A percentile compares a stretch with the other conserved stretches of the same genome.
These are phyloP conservation scores for Neria commutata DNA, from an alignment of 2,888 invertebrate species.

Conservation along the genomic window DNA sequence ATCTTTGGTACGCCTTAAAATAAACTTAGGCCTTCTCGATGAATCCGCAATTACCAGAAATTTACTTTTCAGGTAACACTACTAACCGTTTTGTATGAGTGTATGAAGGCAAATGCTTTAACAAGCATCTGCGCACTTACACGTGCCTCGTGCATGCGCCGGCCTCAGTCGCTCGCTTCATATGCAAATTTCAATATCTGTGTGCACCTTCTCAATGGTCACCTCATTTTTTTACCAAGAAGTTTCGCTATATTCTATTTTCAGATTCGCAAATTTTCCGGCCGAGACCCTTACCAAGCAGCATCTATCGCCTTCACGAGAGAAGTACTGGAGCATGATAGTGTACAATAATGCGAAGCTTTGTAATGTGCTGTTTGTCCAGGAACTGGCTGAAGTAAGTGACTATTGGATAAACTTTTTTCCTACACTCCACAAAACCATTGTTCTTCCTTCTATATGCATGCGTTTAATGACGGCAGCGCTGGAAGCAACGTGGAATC, in stretches of 20 bases:
- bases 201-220: no score
- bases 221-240: constrained; percentile 16
- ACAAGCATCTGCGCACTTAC: no score
- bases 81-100: no score
- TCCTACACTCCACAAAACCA: background rate
- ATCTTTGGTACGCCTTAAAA: no score
- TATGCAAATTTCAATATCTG: no score
- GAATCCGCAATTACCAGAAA: no score
- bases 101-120: no score
- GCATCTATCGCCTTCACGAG: constrained; percentile 72
- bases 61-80: no score
- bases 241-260: constrained; percentile 38
- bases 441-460: background rate
- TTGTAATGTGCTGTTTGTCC: constrained; percentile 83
- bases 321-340: constrained; percentile 79
- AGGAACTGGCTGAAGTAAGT: constrained; percentile 72
- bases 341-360: constrained; percentile 92
- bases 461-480: constrained; percentile 43
- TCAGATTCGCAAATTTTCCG: constrained; percentile 65
- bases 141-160: no score
- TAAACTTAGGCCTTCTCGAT: no score
- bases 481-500: constrained; percentile 73
- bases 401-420: background rate
- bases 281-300: constrained; percentile 64
- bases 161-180: no score